Conservation (phyloP, 2,113 vertebrate genomes). For the Trematomus loennbergii region DNA sequence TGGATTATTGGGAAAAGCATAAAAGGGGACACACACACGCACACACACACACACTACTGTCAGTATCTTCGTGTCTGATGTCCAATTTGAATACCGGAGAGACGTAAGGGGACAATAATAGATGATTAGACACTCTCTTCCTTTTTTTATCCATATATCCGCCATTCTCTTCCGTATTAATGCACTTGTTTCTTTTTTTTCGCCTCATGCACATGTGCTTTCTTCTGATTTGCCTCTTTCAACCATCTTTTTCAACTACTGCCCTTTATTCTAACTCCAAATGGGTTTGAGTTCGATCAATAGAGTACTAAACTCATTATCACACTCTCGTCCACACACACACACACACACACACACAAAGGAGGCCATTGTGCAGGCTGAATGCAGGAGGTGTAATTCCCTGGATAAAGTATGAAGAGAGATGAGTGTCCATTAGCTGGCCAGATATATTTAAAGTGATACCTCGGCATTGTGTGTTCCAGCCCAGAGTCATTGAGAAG, state of each 20-base stretch:
- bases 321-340: conserved; percentile 49
- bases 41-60: conserved; percentile 68
- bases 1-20: conserved; percentile 78
- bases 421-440: conserved; percentile 81
- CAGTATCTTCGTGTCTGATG: conserved; percentile 77
- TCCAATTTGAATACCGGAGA: conserved; percentile 80
- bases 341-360: too few relatives aligned
- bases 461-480: conserved; percentile 70
- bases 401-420: conserved; percentile 73
- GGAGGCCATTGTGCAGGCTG: conserved; percentile 74
- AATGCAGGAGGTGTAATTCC: conserved; percentile 77
- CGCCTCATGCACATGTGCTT: conserved; percentile 32
- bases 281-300: conserved; percentile 80
- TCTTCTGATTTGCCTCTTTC: conserved; percentile 53
- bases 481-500: conserved; percentile 67
- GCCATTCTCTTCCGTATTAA: conserved; percentile 12
- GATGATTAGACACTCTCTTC: conserved; percentile 65
- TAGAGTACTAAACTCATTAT: conserved; percentile 77
- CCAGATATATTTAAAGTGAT: conserved; percentile 74
- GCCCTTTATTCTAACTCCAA: conserved; percentile 75
- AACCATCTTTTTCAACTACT: conserved; percentile 59
- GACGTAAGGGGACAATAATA: conserved; percentile 76
- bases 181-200: conserved; percentile 38
- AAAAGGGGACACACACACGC: conserved; percentile 66
- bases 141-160: conserved; percentile 36